Conservation (phyloP, 2,797 vertebrate species). For the Jordanella pulchra region DNA sequence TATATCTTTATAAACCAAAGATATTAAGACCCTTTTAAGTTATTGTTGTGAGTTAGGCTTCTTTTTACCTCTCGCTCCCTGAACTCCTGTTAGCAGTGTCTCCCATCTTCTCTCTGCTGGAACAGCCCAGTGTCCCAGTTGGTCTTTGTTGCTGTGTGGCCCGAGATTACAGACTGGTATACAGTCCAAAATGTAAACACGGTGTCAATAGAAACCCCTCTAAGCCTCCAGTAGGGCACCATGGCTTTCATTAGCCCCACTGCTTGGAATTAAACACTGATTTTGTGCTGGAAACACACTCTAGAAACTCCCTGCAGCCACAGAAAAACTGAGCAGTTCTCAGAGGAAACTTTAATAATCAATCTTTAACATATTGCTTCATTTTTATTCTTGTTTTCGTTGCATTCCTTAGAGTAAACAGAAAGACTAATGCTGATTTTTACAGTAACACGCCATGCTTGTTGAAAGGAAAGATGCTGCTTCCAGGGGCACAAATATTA, state of each 20-base stretch:
- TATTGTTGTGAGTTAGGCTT: too few species aligned
- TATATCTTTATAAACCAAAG: conserved; percentile 27
- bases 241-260: conserved; percentile 72
- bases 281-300: conserved; percentile 32
- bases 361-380: not conserved
- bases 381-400: not conserved
- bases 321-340: conserved; percentile 8
- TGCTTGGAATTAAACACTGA: conserved; percentile 67
- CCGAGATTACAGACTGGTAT: conserved; percentile 66
- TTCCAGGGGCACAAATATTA: conserved; percentile 24
- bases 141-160: conserved; percentile 47
- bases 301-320: conserved; percentile 6
- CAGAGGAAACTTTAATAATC: not conserved
- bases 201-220: conserved; percentile 57
- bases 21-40: not conserved
- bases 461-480: conserved; percentile 3
- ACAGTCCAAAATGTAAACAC: conserved; percentile 70
- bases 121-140: not conserved
- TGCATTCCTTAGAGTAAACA: not conserved
- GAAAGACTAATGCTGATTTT: not conserved
- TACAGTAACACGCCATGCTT: not conserved
- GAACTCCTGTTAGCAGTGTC: not conserved
- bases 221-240: conserved; percentile 32
- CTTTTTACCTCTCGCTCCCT: not conserved
- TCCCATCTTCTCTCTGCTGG: not conserved